Conservation (phyloP, 2,113 vertebrate genomes). For the Noctilio leporinus region DNA sequence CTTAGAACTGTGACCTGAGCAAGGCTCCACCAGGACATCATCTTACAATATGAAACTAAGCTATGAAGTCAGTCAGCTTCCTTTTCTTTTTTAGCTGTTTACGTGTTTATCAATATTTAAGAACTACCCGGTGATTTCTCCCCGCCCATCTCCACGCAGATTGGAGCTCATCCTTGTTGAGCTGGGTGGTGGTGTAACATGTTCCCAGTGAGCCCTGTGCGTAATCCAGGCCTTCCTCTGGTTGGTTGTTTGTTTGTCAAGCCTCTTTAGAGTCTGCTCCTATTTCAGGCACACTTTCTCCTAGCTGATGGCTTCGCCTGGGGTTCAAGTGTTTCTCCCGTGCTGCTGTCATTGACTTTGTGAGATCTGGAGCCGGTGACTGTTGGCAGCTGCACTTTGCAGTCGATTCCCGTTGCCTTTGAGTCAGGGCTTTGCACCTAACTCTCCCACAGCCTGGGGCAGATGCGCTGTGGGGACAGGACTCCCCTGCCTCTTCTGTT, state of each 20-base stretch:
- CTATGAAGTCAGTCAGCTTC: neutral
- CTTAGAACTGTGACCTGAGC: neutral
- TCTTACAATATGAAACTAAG: neutral
- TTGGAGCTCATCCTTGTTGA: neutral
- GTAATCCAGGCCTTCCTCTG: neutral
- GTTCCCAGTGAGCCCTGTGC: neutral
- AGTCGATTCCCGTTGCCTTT: neutral
- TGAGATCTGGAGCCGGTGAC: neutral
- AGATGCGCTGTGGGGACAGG: rapidly evolving
- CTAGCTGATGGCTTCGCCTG: neutral
- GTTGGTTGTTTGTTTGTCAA: too few relatives aligned
- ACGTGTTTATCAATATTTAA: neutral
- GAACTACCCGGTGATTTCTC: neutral
- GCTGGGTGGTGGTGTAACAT: rapidly evolving
- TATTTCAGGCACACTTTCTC: neutral
- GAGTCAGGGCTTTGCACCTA: neutral
- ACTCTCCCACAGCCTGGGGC: neutral
- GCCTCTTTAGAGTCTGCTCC: neutral
- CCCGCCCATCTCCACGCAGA: neutral
- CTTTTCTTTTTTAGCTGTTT: neutral
- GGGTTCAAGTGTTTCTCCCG: neutral
- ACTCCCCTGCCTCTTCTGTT: neutral
- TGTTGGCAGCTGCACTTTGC: neutral
- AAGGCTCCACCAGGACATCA: neutral
- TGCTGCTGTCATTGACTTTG: neutral